Evolutionary conservation across 92 coral and sea anemone genomes (phyloP), one percentile per base, ranked within the genome.

Genomic region (Isaurus tuberculatus): DNA sequence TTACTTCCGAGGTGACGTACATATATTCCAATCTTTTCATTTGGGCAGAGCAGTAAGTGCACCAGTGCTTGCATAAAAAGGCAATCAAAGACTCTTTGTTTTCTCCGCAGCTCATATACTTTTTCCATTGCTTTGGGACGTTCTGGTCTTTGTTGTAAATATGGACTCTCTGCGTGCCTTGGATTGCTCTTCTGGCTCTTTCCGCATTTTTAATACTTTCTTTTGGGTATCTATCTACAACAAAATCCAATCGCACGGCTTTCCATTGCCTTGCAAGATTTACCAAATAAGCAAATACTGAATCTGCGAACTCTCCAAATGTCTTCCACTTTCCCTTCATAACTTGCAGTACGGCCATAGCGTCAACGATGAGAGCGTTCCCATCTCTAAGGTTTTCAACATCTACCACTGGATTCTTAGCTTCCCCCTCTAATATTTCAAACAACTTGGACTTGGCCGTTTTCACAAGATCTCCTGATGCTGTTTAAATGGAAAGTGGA

Each of bases 121-220:
- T 74, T 40, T 84, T 77, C 89, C 89, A 85, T 67, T 85, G 89
- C 85, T 85, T 85, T 64, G 89, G 89, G 34, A 85, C 25, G 68
- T 66, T 74, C 79, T 85, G 89, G 34, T 77, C 79, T 79, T 67
- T 63, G 70, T 53, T 85, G 85, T 60, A 55, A 66, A 85, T 85
- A 55, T 85, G 89, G 66, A 85, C 75, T 42, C 53, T 85, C 51
- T 85, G 89, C 31, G 64, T 83, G 42, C 89, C 89, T 78, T 85
- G 85, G 14, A 46, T 51, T 27, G 90, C 90, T 69, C 90, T 80
- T 64, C 79, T 80, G 5, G 87, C 78, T 80, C 90, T 79, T 72
- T 81, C 90, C 15, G 81, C 85, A 58, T 86, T 86, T 79, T 86
- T 86, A 60, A 86, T 80, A 68, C 81, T 86, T 55, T 43, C 31